Evolutionary conservation across 2,888 invertebrate species (phyloP).

Genomic region (Drosophila maculinotata): DNA sequence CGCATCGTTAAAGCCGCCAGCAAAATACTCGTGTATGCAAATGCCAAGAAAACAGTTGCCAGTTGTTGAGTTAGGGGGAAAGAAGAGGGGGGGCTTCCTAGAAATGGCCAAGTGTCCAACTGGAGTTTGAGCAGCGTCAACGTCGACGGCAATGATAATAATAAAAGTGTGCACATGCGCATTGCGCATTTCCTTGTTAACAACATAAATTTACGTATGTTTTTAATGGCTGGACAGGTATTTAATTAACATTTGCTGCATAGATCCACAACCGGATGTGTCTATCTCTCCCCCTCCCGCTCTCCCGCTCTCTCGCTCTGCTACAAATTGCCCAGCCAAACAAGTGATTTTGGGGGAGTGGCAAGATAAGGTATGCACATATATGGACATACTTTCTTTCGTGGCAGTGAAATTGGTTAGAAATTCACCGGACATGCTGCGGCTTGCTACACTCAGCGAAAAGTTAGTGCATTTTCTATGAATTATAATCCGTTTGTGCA

Average conservation of each 20-base stretch:
- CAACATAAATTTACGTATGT: conserved; percentile 80
- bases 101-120: conserved; percentile 61
- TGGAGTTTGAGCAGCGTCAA: conserved; percentile 53
- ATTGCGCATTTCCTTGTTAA: conserved; percentile 78
- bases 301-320: neutral
- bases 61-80: no score
- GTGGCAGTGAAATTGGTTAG: conserved; percentile 26
- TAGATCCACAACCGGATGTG: conserved; percentile 65
- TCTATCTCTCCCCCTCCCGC: neutral
- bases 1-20: conserved; percentile 63
- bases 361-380: conserved; percentile 26
- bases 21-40: conserved; percentile 72
- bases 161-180: conserved; percentile 79
- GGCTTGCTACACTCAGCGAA: conserved; percentile 3
- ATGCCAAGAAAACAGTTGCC: conserved; percentile 51
- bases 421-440: conserved; percentile 15
- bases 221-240: conserved; percentile 76
- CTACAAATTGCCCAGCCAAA: conserved; percentile 20
- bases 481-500: no score
- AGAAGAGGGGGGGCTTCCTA: conserved; percentile 13
- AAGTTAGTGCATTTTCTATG: neutral
- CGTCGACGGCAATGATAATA: conserved; percentile 60
- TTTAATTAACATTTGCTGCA: conserved; percentile 76
- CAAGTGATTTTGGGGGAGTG: conserved; percentile 47
- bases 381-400: conserved; percentile 38